Base-by-base conservation (phyloP, 2,797 vertebrate genomes). In the Pangasius macronema region DNA sequence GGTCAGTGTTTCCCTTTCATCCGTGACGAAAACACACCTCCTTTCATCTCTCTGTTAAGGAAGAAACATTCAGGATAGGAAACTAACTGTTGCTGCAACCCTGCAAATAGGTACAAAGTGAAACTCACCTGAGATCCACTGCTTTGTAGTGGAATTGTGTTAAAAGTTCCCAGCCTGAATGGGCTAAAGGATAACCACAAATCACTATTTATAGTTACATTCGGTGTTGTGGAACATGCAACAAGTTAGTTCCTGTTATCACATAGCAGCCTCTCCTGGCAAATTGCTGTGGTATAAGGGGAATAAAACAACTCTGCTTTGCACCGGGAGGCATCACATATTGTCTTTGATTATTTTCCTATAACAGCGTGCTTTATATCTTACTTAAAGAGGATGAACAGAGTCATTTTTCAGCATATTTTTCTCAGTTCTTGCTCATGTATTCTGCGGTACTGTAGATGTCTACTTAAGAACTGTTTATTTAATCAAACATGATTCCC, bases 1-100 rank as follows among this genome's bases (percentile, higher is more conserved):
- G 65, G 53, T 70, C 77, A 59, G 30, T 80, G 87, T 86, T 91
- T 81, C 83, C 76, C 22, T 59, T 39, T 39, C 30, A 6, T 59
- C 55, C 33, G 14, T 27, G 77, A 80, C 20, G 10, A 57, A 79
- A 79, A 57, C 55, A 39, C 10, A 39, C 33, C 1, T 16, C 13
- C 57, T 42, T 81, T n/a, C 20, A 39, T 61, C 57, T 81, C 55
- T 18, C 24, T 27, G 42, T 61, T 81, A 61, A 42, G 11, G 36
- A 42, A 18, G 77, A 59, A 59, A 59, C 33, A 80, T 80, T 11
- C 77, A 14, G 53, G 33, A 81, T 16, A 27, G 36, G 39, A 39
- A 46, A 42, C 6, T 27, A 61, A 14, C 27, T 42, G 20, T 59
- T 42, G 77, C 76, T 53, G 14, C 46, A 33, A 10, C 49, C 1